A percentile compares a stretch with the other conserved stretches of the same genome.
These are phyloP conservation scores for Brachirus orientalis DNA, from an alignment of 2,113 vertebrate species.

Conservation along the genomic window DNA sequence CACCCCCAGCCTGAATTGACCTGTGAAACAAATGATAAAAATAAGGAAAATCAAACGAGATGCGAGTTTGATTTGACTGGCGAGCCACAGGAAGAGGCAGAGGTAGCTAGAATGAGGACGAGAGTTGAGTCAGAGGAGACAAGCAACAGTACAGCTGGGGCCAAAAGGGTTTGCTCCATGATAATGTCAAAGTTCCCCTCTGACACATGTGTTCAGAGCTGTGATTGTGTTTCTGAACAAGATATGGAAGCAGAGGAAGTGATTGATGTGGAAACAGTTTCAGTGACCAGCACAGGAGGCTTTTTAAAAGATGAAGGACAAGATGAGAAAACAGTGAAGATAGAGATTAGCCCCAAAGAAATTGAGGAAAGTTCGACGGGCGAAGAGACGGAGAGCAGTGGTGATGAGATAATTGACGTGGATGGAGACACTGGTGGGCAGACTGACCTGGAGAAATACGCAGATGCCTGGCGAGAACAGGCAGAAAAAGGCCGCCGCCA, in stretches of 20 bases:
- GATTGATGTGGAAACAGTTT: slow-evolving; percentile 8
- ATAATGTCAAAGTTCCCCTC: no score
- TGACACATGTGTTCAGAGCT: not conserved
- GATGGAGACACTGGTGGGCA: slow-evolving; percentile 13
- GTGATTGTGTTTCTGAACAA: not conserved
- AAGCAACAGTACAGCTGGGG: not conserved
- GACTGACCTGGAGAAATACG: not conserved
- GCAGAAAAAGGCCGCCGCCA: not conserved
- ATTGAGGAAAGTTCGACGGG: not conserved
- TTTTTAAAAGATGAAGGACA: not conserved
- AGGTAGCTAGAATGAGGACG: slow-evolving; percentile 21
- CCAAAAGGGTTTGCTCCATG: slow-evolving; percentile 45
- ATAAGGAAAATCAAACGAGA: slow-evolving; percentile 1
- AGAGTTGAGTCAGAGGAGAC: slow-evolving; percentile 5
- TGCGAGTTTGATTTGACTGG: not conserved
- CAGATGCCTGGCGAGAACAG: not conserved
- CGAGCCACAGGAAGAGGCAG: not conserved
- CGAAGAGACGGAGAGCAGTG: slow-evolving; percentile 8
- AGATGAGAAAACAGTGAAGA: not conserved
- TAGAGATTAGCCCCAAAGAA: not conserved
- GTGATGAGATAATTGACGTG: slow-evolving; percentile 23
- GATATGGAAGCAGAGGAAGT: not conserved
- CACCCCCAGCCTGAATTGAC: slow-evolving; percentile 8
- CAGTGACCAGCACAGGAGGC: not conserved
- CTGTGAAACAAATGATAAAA: not conserved